Evolutionary conservation across 2,888 invertebrate species (phyloP).

Genomic region (Merodon equestris): DNA sequence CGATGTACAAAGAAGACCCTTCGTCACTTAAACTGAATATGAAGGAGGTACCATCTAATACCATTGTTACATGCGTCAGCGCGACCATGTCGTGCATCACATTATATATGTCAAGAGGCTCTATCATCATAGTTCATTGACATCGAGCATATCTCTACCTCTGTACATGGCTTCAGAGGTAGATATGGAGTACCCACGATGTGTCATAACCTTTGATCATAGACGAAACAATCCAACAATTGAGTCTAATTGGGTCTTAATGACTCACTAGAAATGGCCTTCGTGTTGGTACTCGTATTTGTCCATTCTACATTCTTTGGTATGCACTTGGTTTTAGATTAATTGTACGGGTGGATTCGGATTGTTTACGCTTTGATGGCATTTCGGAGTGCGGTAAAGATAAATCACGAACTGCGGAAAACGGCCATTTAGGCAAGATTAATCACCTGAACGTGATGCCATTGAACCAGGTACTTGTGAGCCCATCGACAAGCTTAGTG

Average conservation of each 20-base stretch:
- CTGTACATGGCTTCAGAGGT: slow-evolving; percentile 37
- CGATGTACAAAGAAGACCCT: slow-evolving; percentile 25
- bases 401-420: slow-evolving; percentile 20
- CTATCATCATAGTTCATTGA: slow-evolving; percentile 37
- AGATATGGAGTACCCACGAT: slow-evolving; percentile 23
- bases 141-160: slow-evolving; percentile 17
- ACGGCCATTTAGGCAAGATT: slow-evolving; percentile 46
- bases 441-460: slow-evolving; percentile 45
- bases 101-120: slow-evolving; percentile 46
- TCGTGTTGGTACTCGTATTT: background rate
- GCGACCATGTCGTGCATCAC: slow-evolving; percentile 41
- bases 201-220: slow-evolving; percentile 52
- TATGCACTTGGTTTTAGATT: slow-evolving; percentile 40
- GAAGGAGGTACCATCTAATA: slow-evolving; percentile 61
- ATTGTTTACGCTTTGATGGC: slow-evolving; percentile 39
- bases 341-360: slow-evolving; percentile 35
- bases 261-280: slow-evolving; percentile 52
- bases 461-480: background rate
- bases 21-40: slow-evolving; percentile 55
- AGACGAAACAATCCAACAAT: slow-evolving; percentile 46
- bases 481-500: slow-evolving; percentile 10
- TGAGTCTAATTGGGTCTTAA: slow-evolving; percentile 61
- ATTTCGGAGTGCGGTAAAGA: background rate
- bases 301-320: slow-evolving; percentile 12
- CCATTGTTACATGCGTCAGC: slow-evolving; percentile 61